Conservation (phyloP, 2,113 vertebrate species). For the Falcunculus frontatus region DNA sequence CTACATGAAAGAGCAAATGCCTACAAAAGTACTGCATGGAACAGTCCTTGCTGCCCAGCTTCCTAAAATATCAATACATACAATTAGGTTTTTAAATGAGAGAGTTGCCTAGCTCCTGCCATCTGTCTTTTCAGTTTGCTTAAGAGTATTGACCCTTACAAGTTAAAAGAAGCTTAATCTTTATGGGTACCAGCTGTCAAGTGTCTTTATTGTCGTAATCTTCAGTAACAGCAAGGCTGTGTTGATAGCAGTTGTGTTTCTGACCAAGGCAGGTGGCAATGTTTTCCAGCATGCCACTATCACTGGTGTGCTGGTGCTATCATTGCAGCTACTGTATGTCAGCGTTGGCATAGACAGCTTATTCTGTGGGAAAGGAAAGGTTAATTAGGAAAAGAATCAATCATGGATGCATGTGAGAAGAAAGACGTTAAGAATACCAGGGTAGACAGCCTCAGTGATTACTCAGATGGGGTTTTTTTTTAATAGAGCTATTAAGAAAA, state of each 20-base stretch:
- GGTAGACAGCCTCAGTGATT: not conserved
- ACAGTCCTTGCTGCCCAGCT: not conserved
- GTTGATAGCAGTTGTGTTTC: not conserved
- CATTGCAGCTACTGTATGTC: not conserved
- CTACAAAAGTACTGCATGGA: not conserved
- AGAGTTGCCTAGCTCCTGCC: not conserved
- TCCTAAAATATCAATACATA: not conserved
- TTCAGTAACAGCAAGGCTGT: not conserved
- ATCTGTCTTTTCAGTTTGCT: not conserved
- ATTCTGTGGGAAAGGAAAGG: not conserved
- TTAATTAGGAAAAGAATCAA: not conserved
- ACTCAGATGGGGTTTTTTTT: not conserved
- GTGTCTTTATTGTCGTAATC: not conserved
- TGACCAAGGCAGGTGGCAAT: not conserved
- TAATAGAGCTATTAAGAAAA: not conserved
- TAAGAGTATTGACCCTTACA: not conserved
- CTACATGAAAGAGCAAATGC: not conserved
- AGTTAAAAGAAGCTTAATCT: slow-evolving; percentile 24
- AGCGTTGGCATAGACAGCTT: not conserved
- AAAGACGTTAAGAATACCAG: not conserved
- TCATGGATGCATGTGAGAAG: not conserved
- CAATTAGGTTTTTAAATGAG: not conserved
- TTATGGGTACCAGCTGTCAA: slow-evolving; percentile 18
- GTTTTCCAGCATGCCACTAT: not conserved
- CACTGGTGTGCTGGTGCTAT: not conserved